These are phyloP conservation scores for Caenorhabditis sp. DNA, from an alignment of 2,888 invertebrate species.

Conservation along the genomic window DNA sequence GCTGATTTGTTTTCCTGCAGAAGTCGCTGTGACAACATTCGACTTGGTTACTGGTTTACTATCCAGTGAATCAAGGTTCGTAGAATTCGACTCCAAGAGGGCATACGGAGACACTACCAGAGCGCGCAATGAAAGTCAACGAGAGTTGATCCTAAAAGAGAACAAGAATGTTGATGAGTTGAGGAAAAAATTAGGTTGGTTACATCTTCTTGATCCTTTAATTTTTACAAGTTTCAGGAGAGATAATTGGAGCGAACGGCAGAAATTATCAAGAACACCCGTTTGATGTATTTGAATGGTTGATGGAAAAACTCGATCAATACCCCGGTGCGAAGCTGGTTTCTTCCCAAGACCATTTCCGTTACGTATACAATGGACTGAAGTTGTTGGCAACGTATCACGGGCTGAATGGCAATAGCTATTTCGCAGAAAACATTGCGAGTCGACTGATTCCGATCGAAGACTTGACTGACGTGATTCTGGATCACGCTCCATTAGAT, in stretches of 20 bases:
- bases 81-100: neutral
- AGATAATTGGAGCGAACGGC: neutral
- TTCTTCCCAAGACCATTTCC: constrained; percentile 16
- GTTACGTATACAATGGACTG: constrained; percentile 34
- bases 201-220: no score
- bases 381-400: constrained; percentile 3
- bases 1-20: constrained; percentile 32
- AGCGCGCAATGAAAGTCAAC: no score
- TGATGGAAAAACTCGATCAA: neutral
- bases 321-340: neutral
- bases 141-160: no score
- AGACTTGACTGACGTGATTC: constrained; percentile 19
- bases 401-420: neutral
- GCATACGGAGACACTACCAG: neutral
- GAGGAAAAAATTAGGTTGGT: no score
- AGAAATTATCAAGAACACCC: neutral
- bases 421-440: neutral
- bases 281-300: constrained; percentile 24
- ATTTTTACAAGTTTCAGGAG: neutral
- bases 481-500: neutral
- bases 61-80: constrained; percentile 1
- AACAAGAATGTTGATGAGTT: neutral
- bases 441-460: constrained; percentile 5
- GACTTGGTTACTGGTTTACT: constrained; percentile 26
- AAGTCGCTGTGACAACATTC: constrained; percentile 33